Evolutionary conservation across 2,797 vertebrate genomes (phyloP).

Genomic region (Peromyscus aztecus): DNA sequence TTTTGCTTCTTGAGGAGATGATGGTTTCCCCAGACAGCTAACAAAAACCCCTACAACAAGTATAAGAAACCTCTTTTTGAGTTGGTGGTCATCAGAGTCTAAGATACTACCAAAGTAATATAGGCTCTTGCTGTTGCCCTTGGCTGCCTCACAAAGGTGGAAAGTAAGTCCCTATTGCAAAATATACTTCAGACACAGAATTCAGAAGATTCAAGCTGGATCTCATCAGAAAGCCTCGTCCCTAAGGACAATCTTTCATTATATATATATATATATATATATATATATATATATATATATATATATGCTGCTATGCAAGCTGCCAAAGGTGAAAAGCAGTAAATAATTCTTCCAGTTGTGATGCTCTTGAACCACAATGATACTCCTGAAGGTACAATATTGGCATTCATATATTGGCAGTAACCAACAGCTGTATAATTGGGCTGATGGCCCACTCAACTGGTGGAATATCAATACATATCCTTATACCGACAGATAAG

Average conservation of each 20-base stretch:
- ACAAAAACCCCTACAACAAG: neutral
- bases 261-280: too few species aligned
- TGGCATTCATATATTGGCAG: neutral
- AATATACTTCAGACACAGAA: neutral
- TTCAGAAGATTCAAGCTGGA: neutral
- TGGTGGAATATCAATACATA: neutral
- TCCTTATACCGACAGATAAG: neutral
- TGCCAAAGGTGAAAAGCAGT: neutral
- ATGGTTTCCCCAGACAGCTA: neutral
- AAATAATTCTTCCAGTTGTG: neutral
- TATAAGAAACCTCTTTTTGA: neutral
- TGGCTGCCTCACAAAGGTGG: neutral
- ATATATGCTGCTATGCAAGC: neutral
- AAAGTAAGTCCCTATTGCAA: neutral
- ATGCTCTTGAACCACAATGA: neutral
- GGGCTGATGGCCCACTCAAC: neutral
- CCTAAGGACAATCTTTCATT: neutral
- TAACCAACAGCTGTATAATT: neutral
- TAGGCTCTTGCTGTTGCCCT: neutral
- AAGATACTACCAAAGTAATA: neutral
- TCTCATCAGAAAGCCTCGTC: neutral
- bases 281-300: too few species aligned
- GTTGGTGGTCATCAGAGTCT: neutral
- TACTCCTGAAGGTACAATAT: neutral
- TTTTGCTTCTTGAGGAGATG: neutral